Evolutionary conservation across 2,797 vertebrate genomes (phyloP).

Genomic region (Phaenicophaeus curvirostris): DNA sequence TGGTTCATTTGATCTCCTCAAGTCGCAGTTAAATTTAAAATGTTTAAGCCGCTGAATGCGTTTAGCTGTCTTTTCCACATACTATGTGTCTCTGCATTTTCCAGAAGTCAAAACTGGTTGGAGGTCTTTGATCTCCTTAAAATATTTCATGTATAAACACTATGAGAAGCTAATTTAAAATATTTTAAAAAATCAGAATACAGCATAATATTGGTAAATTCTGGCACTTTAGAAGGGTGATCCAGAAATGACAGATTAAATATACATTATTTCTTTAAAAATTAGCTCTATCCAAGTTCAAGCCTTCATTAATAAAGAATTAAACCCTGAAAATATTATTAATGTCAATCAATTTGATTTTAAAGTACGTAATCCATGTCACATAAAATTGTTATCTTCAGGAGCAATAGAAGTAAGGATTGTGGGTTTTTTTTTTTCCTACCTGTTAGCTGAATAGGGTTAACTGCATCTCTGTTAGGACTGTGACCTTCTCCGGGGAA

Average conservation of each 20-base stretch:
- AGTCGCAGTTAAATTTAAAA: not conserved
- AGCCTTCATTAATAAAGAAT: not conserved
- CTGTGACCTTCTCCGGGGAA: not conserved
- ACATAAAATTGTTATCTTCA: not conserved
- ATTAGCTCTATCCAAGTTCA: not conserved
- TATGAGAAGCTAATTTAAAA: not conserved
- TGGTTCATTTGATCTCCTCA: not conserved
- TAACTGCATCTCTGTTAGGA: not conserved
- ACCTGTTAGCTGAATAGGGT: not conserved
- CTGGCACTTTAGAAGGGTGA: not conserved
- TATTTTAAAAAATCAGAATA: not conserved
- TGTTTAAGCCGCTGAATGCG: not conserved
- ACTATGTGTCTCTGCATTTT: not conserved
- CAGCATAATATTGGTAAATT: not conserved
- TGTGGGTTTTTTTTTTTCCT: not conserved
- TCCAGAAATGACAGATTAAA: not conserved
- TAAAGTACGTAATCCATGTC: not conserved
- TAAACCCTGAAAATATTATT: not conserved
- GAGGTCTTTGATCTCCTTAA: not conserved
- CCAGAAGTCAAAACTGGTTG: not conserved
- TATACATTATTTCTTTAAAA: not conserved
- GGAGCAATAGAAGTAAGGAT: not conserved
- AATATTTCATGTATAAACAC: not conserved
- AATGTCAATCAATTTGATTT: not conserved
- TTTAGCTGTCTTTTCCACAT: not conserved